Evolutionary conservation across 2,797 vertebrate genomes (phyloP).

Genomic region (Eurystomus glaucurus): DNA sequence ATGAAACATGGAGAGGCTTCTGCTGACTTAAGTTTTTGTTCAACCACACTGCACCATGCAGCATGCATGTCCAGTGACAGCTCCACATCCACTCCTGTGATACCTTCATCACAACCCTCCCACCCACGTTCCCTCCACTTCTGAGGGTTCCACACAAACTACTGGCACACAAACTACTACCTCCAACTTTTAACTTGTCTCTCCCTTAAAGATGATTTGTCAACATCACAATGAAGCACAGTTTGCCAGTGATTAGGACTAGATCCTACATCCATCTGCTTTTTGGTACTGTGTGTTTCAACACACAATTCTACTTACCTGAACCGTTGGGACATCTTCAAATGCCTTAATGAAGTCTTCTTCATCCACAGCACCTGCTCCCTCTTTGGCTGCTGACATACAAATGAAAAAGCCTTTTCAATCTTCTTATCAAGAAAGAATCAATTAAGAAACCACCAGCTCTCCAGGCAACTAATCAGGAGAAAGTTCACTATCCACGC

Average conservation of each 20-base stretch:
- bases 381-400: slow-evolving; percentile 89
- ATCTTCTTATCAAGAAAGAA: slow-evolving; percentile 38
- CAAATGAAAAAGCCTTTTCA: slow-evolving; percentile 46
- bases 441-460: slow-evolving; percentile 32
- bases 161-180: background rate
- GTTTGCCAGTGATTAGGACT: background rate
- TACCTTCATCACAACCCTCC: background rate
- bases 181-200: background rate
- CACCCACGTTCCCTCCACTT: background rate
- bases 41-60: background rate
- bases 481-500: slow-evolving; percentile 14
- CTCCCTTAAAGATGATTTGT: background rate
- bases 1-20: background rate
- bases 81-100: background rate
- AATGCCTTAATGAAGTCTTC: slow-evolving; percentile 97
- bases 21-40: background rate
- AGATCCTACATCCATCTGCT: background rate
- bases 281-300: background rate
- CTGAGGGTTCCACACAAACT: background rate
- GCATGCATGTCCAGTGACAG: background rate
- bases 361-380: slow-evolving; percentile 95
- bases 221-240: background rate
- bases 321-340: slow-evolving; percentile 93
- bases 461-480: slow-evolving; percentile 12
- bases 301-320: slow-evolving; percentile 81